Conservation (phyloP, 23 tunicate species). For the Pegea sp. region DNA sequence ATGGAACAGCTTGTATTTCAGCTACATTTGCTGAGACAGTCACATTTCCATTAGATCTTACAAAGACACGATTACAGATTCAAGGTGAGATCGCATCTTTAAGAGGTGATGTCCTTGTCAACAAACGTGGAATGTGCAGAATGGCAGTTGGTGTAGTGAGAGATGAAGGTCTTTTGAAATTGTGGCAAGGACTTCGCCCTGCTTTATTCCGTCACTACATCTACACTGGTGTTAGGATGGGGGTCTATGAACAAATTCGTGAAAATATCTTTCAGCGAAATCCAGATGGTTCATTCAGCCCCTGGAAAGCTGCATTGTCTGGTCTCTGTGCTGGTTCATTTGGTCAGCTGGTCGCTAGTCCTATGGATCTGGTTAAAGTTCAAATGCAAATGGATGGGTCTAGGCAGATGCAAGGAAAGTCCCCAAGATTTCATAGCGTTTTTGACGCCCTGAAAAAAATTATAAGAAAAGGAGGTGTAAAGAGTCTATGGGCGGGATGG, state of each 20-base stretch:
- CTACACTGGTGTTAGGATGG: conserved; percentile 61
- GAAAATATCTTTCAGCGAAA: conserved; percentile 42
- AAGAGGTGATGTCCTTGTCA: neutral
- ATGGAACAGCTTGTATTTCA: conserved; percentile 30
- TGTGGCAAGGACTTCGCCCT: conserved; percentile 60
- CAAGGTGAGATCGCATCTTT: conserved; percentile 35
- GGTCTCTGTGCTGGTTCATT: conserved; percentile 57
- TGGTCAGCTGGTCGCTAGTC: conserved; percentile 61
- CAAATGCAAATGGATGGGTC: conserved; percentile 90
- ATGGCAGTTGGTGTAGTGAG: conserved; percentile 18
- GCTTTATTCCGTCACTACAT: conserved; percentile 44
- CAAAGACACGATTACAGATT: conserved; percentile 52
- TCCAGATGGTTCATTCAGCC: conserved; percentile 41
- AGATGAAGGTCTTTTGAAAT: conserved; percentile 36
- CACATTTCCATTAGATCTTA: conserved; percentile 51
- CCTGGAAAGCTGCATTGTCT: conserved; percentile 31
- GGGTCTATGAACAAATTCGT: conserved; percentile 41
- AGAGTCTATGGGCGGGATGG: conserved; percentile 62
- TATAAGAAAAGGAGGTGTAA: conserved; percentile 21
- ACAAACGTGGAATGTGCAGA: conserved; percentile 32
- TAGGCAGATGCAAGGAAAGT: conserved; percentile 43
- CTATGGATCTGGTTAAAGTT: conserved; percentile 78
- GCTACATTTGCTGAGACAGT: conserved; percentile 56
- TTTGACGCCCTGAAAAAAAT: conserved; percentile 16
- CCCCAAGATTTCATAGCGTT: conserved; percentile 42